Base-by-base conservation (phyloP, 2,888 invertebrate species). In the Erannis defoliaria region DNA sequence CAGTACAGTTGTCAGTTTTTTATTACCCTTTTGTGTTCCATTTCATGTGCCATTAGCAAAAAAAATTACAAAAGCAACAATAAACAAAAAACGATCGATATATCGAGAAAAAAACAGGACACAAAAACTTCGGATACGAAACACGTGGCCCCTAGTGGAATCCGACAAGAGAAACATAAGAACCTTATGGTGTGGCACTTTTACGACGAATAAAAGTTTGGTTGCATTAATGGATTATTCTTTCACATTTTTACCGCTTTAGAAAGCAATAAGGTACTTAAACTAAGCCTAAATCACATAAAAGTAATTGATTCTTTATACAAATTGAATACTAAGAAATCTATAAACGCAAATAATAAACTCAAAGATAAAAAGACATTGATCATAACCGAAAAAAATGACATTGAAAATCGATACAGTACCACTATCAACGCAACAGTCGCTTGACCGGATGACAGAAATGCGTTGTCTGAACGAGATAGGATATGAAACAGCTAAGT, bases 371-470 rank as follows among this genome's bases (percentile, higher is more conserved):
- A 46, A 43, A 29, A 50, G 45, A 60, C 23, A 53, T 53, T 33
- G 35, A 68, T 60, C 59, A 67, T 69, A 66, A 69, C 62, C 60
- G 62, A 71, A 66, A 61, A n/a, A 62, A 67, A 33, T 64, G 45
- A 55, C 65, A 64, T 74, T 71, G 67, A 81, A 86, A 85, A 86
- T 85, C 87, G 83, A 90, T 89, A 85, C 72, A 76, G 77, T 77
- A 78, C 78, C 73, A 80, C 75, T 75, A 79, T 76, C 78, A 73
- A 78, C 77, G 77, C 79, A 78, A 74, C 77, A 78, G 76, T 77
- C 78, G 82, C 78, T 80, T 84, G 84, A 83, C 87, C 85, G 85
- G 85, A 85, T 85, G 85, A 86, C 78, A 87, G 85, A 86, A 83
- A 86, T 79, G 83, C 84, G 81, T 76, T 74, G 81, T 70, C 65